These are phyloP conservation scores for Sympetrum striolatum DNA, from an alignment of 2,888 invertebrate genomes.

Conservation along the genomic window DNA sequence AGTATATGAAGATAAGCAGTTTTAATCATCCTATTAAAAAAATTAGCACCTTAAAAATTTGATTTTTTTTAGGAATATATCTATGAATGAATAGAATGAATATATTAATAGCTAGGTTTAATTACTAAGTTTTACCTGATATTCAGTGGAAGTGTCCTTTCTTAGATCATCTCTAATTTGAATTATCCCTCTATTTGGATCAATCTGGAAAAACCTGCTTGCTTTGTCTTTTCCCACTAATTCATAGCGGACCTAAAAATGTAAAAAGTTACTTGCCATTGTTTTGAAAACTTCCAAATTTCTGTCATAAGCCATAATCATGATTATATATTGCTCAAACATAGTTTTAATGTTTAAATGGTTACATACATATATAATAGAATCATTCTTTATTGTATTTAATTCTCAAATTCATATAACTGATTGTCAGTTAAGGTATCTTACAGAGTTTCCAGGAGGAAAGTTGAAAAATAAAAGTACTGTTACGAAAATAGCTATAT, in stretches of 20 bases:
- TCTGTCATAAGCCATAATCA: not conserved
- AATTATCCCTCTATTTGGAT: conserved; percentile 81
- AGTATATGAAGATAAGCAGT: not conserved
- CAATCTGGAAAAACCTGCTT: conserved; percentile 84
- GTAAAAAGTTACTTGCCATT: not conserved
- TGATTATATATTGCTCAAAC: not conserved
- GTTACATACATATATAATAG: no score
- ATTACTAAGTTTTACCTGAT: conserved; percentile 68
- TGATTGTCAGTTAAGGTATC: no score
- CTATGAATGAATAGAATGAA: not conserved
- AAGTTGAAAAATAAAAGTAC: no score
- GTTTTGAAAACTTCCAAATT: not conserved
- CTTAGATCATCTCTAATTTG: conserved; percentile 82
- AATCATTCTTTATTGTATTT: no score
- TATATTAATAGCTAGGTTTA: not conserved
- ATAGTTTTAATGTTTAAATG: not conserved
- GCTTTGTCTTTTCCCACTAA: conserved; percentile 83
- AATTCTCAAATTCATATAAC: no score
- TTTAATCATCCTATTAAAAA: not conserved
- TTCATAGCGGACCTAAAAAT: conserved; percentile 70
- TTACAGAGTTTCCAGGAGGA: no score
- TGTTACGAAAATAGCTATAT: no score
- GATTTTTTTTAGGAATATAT: not conserved
- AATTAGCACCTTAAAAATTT: not conserved
- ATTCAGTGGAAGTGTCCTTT: conserved; percentile 86